A percentile compares a stretch with the other conserved stretches of the same genome.
Conservation (phyloP, 2,113 vertebrate species). For the Geococcyx californianus region DNA sequence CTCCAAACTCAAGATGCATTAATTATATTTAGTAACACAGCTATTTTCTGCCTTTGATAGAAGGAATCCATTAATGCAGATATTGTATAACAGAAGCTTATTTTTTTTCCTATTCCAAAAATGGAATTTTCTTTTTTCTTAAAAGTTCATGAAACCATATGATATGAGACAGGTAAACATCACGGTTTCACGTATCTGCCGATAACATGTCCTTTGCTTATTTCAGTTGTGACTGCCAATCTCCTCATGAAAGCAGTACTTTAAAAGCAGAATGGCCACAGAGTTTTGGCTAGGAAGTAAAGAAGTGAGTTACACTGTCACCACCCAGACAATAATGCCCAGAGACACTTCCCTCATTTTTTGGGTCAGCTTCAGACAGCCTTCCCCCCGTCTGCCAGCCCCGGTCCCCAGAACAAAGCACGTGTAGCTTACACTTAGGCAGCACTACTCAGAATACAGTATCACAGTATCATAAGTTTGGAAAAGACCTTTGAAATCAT, state of each 20-base stretch:
- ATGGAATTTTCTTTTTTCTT: background rate
- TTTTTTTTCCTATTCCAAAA: background rate
- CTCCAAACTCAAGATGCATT: slow-evolving; percentile 29
- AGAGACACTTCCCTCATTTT: background rate
- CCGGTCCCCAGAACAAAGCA: background rate
- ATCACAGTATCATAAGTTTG: too few species aligned
- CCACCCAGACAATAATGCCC: background rate
- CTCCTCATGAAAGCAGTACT: background rate
- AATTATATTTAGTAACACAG: slow-evolving; percentile 16
- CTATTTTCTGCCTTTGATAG: slow-evolving; percentile 35
- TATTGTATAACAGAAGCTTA: background rate
- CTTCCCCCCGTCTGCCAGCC: background rate
- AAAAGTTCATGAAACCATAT: background rate
- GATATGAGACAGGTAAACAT: background rate
- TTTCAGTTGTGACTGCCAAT: background rate
- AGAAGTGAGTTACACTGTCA: background rate
- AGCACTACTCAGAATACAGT: background rate
- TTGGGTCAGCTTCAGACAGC: background rate
- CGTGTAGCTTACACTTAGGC: background rate
- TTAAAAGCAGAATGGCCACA: background rate
- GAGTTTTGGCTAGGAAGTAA: background rate
- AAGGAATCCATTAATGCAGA: background rate
- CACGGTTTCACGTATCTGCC: background rate
- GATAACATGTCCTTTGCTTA: background rate
- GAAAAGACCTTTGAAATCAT: too few species aligned